Base-by-base conservation (phyloP, 2,888 invertebrate genomes). In the Sericinus montela region DNA sequence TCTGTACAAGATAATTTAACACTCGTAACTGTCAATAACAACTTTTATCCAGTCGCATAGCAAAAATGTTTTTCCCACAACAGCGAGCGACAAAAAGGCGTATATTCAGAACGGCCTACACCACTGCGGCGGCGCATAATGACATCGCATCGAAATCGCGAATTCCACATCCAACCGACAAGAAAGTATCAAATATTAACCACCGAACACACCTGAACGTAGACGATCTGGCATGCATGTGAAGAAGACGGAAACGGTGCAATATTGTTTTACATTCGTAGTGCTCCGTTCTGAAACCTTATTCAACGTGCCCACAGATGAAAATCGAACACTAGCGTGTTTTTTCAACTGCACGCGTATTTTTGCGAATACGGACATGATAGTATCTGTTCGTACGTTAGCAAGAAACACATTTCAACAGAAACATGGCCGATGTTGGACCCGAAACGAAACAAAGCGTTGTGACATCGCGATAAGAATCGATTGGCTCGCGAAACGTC, bases 401-500 rank as follows among this genome's bases (percentile, higher is more conserved):
- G 84, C 86, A 87, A 86, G 86, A 87, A 86, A 87, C 83, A 85
- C 86, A 85, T 85, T 85, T 84, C 84, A 80, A 77, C 77, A 80
- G 84, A 82, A 84, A 84, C 84, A 84, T 79, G 82, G 77, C 58
- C 80, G 80, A 80, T 80, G 83, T 75, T 80, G 77, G 75, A 73
- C 65, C 75, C 80, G 82, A 83, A 80, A 80, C 82, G 82, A 83
- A 82, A 86, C 86, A 86, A 86, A 86, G 85, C 85, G 83, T 75
- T 83, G 85, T 84, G 85, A 85, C 86, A 85, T 69, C 77, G 69
- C 67, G 85, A 85, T 85, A 83, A 79, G 63, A 62, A 86, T 86
- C 86, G 76, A 80, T 81, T 75, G 81, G 75, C 75, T 80, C 80
- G 84, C 79, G 79, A 82, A 80, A 81, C 80, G 83, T 79, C 84